These are phyloP conservation scores for Dunckerocampus dactyliophorus DNA, from an alignment of 2,113 vertebrate species.

Conservation along the genomic window DNA sequence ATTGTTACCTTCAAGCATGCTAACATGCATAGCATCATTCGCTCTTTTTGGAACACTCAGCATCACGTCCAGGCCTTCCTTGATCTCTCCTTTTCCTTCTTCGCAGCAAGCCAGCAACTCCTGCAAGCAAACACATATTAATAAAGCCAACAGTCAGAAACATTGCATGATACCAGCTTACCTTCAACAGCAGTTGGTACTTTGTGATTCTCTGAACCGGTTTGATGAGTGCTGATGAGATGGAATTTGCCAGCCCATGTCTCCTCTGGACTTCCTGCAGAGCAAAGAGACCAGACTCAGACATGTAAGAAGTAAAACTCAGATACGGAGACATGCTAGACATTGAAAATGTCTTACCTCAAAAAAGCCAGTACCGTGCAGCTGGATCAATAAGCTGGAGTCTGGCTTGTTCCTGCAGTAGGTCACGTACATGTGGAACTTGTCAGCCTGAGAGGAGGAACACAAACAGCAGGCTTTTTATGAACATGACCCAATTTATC, in stretches of 20 bases:
- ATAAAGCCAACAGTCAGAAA: not conserved
- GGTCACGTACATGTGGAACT: constrained; percentile 99
- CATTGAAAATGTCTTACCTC: constrained; percentile 71
- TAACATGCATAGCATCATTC: constrained; percentile 98
- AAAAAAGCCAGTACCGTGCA: constrained; percentile 91
- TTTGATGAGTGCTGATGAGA: constrained; percentile 97
- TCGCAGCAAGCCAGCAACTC: constrained; percentile 95
- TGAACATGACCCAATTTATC: not conserved
- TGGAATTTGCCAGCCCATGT: constrained; percentile 91
- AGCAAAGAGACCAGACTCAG: not conserved
- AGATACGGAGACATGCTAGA: not conserved
- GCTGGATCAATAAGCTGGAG: constrained; percentile 93
- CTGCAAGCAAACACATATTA: constrained; percentile 60
- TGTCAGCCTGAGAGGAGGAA: constrained; percentile 82
- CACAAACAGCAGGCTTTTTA: not conserved
- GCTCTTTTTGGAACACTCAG: constrained; percentile 97
- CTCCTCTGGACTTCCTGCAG: constrained; percentile 92
- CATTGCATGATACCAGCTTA: constrained; percentile 36
- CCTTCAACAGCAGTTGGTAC: constrained; percentile 96
- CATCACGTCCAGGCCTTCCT: constrained; percentile 98
- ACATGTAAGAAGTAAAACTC: not conserved
- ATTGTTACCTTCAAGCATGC: constrained; percentile 95
- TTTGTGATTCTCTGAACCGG: constrained; percentile 98
- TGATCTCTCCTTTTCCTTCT: constrained; percentile 98
- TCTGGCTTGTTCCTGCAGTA: constrained; percentile 99